Percentiles rank a stretch among this genome's conserved stretches.
Conservation (phyloP, 2,888 invertebrate genomes). For the Agonopterix heracliana region DNA sequence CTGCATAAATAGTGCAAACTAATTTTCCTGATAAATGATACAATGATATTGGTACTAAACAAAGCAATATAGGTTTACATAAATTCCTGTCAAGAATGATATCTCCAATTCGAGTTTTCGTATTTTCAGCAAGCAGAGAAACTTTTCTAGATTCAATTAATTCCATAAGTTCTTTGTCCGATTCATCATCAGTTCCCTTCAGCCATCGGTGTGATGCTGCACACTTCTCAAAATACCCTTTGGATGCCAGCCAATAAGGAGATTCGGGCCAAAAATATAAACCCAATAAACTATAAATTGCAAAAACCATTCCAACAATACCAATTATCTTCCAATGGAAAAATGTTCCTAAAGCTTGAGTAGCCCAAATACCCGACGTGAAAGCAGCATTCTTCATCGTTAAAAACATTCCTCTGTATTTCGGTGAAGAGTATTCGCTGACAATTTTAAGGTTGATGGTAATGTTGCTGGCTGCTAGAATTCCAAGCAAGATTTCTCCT, state of each 20-base stretch:
- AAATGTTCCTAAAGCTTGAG: constrained; percentile 17
- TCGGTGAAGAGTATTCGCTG: constrained; percentile 10
- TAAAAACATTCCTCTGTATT: constrained; percentile 17
- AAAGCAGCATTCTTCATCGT: constrained; percentile 15
- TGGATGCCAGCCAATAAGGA: constrained; percentile 18
- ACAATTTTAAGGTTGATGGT: neutral
- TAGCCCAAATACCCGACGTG: constrained; percentile 18
- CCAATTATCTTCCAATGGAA: constrained; percentile 12
- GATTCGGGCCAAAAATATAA: constrained; percentile 16
- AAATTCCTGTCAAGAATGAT: neutral
- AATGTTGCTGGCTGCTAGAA: constrained; percentile 14
- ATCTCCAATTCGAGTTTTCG: neutral
- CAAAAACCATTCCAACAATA: constrained; percentile 2
- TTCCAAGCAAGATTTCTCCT: constrained; percentile 30
- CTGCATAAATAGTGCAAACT: constrained; percentile 14
- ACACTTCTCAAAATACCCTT: constrained; percentile 14
- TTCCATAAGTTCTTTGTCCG: constrained; percentile 14
- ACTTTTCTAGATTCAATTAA: neutral
- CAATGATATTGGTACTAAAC: too few species aligned
- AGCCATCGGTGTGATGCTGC: neutral
- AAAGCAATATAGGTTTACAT: neutral
- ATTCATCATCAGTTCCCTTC: constrained; percentile 2
- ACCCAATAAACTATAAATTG: constrained; percentile 5
- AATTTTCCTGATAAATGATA: constrained; percentile 16
- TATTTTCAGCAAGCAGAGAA: neutral